Conservation (phyloP, 2,888 invertebrate species). For the Anodontia alba region DNA sequence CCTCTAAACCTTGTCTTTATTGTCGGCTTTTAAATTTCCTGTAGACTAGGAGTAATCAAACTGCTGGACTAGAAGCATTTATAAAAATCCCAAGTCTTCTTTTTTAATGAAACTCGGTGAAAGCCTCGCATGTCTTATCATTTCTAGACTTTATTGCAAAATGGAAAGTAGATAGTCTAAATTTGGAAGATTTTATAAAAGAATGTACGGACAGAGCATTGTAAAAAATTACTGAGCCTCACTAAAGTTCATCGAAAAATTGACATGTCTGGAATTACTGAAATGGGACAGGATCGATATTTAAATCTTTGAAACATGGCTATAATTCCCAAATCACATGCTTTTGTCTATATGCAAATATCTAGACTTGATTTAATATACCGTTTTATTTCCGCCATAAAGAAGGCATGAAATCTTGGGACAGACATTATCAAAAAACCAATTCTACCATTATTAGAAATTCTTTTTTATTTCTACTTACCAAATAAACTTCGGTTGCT, state of each 20-base stretch:
- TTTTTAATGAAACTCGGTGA: too few relatives aligned
- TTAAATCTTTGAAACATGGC: constrained; percentile 16
- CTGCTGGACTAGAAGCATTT: too few relatives aligned
- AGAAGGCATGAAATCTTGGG: constrained; percentile 17
- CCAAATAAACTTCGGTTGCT: constrained; percentile 14
- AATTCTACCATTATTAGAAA: constrained; percentile 15
- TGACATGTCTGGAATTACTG: constrained; percentile 8
- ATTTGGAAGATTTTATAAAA: neutral
- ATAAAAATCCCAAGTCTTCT: too few relatives aligned
- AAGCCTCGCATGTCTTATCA: too few relatives aligned
- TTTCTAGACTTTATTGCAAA: too few relatives aligned
- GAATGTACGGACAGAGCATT: neutral
- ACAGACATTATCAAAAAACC: constrained; percentile 20
- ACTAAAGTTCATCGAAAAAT: neutral
- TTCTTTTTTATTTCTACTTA: constrained; percentile 20
- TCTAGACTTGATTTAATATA: constrained; percentile 18
- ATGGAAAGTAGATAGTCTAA: neutral
- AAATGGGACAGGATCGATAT: constrained; percentile 14
- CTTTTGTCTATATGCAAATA: constrained; percentile 21
- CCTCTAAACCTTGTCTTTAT: too few relatives aligned
- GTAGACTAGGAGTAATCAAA: too few relatives aligned
- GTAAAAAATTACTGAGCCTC: neutral
- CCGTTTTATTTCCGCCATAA: constrained; percentile 14
- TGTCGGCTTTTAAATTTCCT: too few relatives aligned
- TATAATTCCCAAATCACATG: constrained; percentile 19